A percentile compares a stretch with the other conserved stretches of the same genome.
Conservation (phyloP, 2,888 invertebrate genomes). For the Rugalucina vietnamica region DNA sequence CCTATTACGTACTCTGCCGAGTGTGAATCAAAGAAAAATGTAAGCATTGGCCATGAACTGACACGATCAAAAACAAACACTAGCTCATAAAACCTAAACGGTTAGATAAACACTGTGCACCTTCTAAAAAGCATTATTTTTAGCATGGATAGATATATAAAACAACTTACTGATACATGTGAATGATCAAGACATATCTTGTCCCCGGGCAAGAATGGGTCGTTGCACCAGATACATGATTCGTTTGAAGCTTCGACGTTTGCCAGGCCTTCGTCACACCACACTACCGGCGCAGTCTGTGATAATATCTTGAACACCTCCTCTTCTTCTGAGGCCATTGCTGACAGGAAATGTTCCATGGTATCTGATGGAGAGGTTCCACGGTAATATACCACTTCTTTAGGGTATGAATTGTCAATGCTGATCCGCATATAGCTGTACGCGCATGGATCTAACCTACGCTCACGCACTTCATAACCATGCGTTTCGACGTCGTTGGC, state of each 20-base stretch:
- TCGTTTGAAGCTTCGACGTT: background rate
- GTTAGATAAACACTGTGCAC: too few species aligned
- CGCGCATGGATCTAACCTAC: background rate
- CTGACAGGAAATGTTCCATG: background rate
- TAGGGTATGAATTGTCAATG: background rate
- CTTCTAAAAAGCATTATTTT: too few species aligned
- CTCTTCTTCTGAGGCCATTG: background rate
- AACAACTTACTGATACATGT: too few species aligned
- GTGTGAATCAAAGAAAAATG: too few species aligned
- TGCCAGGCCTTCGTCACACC: background rate
- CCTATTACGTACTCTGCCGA: too few species aligned
- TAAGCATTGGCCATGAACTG: too few species aligned
- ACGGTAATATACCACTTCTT: background rate
- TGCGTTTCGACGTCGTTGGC: background rate
- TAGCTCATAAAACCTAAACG: too few species aligned
- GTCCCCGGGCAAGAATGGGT: background rate
- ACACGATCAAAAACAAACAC: too few species aligned
- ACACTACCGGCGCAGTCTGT: background rate
- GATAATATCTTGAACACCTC: background rate
- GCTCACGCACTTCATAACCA: background rate
- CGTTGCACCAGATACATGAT: background rate
- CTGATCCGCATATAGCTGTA: background rate
- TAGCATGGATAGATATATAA: too few species aligned
- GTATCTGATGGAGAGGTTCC: background rate
- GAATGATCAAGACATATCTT: background rate